These are phyloP conservation scores for Eilema depressum DNA, from an alignment of 2,888 invertebrate genomes.

Conservation along the genomic window DNA sequence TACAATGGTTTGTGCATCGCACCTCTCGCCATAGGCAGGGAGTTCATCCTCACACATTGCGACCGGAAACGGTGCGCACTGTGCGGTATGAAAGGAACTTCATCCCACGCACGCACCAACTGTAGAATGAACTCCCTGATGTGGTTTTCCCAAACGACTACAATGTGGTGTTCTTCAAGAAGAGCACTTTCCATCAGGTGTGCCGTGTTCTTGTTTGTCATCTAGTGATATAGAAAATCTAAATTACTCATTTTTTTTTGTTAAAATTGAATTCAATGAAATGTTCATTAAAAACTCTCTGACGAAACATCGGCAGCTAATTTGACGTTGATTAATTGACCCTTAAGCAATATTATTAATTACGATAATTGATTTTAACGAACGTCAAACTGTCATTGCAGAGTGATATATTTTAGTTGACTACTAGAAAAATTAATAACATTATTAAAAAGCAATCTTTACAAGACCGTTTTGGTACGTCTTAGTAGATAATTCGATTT, in stretches of 20 bases:
- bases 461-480: neutral
- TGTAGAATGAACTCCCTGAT: too few species aligned
- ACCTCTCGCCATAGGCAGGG: too few species aligned
- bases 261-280: neutral
- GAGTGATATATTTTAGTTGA: neutral
- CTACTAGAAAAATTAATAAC: neutral
- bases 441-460: neutral
- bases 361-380: conserved; percentile 2
- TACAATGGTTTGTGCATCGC: too few species aligned
- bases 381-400: neutral
- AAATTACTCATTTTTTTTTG: neutral
- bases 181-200: too few species aligned
- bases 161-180: too few species aligned
- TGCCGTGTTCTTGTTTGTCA: too few species aligned
- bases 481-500: neutral
- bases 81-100: too few species aligned
- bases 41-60: too few species aligned
- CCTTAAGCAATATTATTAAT: neutral
- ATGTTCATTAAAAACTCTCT: neutral
- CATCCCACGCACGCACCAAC: too few species aligned
- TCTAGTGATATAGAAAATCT: too few species aligned
- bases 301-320: conserved; percentile 1
- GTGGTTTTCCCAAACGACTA: too few species aligned
- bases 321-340: conserved; percentile 6
- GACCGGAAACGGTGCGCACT: too few species aligned